These are phyloP conservation scores for Takifugu bimaculatus DNA, from an alignment of 2,113 vertebrate species.

Conservation along the genomic window DNA sequence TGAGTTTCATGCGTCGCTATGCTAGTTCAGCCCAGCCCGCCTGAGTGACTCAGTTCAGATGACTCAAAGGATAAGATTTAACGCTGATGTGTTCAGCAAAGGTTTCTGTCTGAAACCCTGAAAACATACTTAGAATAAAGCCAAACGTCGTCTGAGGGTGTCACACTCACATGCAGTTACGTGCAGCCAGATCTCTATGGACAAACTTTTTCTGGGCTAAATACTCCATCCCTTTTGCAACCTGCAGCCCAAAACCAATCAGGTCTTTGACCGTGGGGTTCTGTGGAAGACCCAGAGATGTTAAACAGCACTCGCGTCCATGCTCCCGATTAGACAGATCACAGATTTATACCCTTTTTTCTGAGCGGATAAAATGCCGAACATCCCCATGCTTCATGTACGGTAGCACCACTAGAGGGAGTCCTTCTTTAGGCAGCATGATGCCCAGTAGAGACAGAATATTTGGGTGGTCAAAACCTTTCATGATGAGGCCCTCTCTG, in stretches of 20 bases:
- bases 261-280: conserved; percentile 94
- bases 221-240: conserved; percentile 94
- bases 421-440: conserved; percentile 83
- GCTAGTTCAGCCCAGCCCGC: too few relatives aligned
- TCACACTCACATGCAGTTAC: conserved; percentile 95
- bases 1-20: not conserved
- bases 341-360: conserved; percentile 77
- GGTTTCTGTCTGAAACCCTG: too few relatives aligned
- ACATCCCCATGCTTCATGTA: conserved; percentile 95
- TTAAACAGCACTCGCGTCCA: not conserved
- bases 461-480: conserved; percentile 86
- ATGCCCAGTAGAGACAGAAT: conserved; percentile 90
- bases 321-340: not conserved
- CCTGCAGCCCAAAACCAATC: conserved; percentile 92
- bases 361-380: conserved; percentile 86
- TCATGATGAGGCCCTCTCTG: conserved; percentile 93
- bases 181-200: conserved; percentile 91
- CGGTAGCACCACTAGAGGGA: conserved; percentile 88
- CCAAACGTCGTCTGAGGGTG: too few relatives aligned
- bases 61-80: too few relatives aligned
- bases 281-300: conserved; percentile 57
- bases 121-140: too few relatives aligned
- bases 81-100: too few relatives aligned
- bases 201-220: conserved; percentile 92
- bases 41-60: too few relatives aligned